Base-by-base conservation (phyloP, 2,113 vertebrate genomes). In the Fulmarus glacialis region DNA sequence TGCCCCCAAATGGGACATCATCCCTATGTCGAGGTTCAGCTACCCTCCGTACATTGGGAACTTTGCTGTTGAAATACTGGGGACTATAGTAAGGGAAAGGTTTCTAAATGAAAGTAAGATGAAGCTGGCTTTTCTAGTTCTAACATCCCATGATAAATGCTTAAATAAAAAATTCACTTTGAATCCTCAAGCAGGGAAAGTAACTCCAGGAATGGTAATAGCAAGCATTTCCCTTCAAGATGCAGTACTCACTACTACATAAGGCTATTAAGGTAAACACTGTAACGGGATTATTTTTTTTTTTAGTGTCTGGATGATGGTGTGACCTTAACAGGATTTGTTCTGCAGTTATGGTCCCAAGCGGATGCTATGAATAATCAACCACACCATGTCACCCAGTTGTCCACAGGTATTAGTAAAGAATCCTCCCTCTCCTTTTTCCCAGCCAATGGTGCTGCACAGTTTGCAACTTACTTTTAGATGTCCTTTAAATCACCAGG, bases 1-100 rank as follows among this genome's bases (percentile, higher is more conserved):
- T 38, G 83, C 26, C 9, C 16, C 13, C 29, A 83, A 58, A 45
- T 4, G 26, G 4, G 40, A 48, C 34, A 56, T 27, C 1, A 4
- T 9, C 29, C 15, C 12, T 15, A 11, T 43, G 29, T 4, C 68
- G 60, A 92, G 40, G 24, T 70, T 85, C 40, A 87, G 18, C 27
- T 48, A 38, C 8, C 2, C 21, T 48, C 26, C 1, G 0, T 43
- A 48, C 9, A 48, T 2, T 26, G 13, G 58, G 38, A 90, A n/a
- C 8, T 67, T 52, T 32, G 24, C 38, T 59, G 19, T 50, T 82
- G 19, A 82, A 79, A 67, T 55, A 42, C 15, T 20, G 14, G n/a
- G 5, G 26, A 32, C 42, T 78, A 53, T 2, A 89, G 42, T 9
- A 92, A n/a, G 11, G 34, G 32, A 88, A 42, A 86, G 21, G 16